Conservation (phyloP, 2,113 vertebrate genomes). For the Daboia siamensis region DNA sequence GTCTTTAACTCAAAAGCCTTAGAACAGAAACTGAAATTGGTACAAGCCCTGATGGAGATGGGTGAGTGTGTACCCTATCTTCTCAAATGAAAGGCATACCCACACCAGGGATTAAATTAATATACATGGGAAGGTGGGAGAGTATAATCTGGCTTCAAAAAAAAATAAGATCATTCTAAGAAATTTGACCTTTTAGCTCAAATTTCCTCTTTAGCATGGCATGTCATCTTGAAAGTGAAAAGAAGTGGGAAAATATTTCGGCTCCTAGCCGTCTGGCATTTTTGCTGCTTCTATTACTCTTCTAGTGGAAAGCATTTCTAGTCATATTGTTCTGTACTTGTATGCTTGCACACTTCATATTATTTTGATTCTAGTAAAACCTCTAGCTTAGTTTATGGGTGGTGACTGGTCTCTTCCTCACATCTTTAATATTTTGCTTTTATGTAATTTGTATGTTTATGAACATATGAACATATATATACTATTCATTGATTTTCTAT, state of each 20-base stretch:
- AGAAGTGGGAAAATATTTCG: neutral
- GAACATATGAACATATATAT: neutral
- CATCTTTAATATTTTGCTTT: neutral
- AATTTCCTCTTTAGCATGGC: neutral
- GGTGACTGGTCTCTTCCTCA: neutral
- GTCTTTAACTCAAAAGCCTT: conserved; percentile 4
- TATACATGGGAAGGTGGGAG: neutral
- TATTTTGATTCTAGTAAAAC: neutral
- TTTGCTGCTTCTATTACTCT: neutral
- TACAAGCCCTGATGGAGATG: neutral
- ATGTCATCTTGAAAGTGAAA: neutral
- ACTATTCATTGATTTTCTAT: neutral
- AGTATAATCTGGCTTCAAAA: neutral
- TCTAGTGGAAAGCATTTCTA: neutral
- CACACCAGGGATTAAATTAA: conserved; percentile 23
- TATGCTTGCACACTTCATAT: neutral
- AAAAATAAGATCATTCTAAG: neutral
- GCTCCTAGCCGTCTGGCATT: neutral
- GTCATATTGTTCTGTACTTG: neutral
- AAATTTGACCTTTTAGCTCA: neutral
- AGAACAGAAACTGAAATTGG: conserved; percentile 22
- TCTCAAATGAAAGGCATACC: neutral
- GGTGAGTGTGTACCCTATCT: conserved; percentile 17
- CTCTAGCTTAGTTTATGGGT: neutral
- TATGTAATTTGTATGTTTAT: too few species aligned